Percentiles rank a stretch among this genome's conserved stretches.
phyloP scores from a whole-genome alignment of 2,888 invertebrate species.

The Rotaria macrura region DNA sequence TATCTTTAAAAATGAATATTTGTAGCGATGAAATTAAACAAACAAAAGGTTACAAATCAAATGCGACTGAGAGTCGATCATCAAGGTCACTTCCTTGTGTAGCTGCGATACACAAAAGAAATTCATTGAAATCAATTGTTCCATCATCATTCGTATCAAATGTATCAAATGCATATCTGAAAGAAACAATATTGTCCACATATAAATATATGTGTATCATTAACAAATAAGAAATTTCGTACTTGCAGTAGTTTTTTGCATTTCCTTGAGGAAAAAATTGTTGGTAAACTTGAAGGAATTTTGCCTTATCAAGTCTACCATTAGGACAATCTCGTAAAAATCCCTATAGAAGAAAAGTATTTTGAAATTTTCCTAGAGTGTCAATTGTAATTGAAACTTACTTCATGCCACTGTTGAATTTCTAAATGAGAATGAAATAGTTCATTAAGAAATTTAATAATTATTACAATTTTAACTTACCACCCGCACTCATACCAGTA shows the following conservation, averaged over 20 bases:
- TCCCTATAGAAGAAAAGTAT: neutral
- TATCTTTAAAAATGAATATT: too few species aligned
- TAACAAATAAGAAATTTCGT: neutral
- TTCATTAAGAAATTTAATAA: neutral
- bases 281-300: neutral
- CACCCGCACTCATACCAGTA: neutral
- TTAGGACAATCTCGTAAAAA: neutral
- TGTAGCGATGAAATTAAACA: too few species aligned
- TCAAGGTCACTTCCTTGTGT: neutral
- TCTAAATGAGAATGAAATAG: neutral
- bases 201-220: too few species aligned
- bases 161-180: neutral
- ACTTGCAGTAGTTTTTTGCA: neutral
- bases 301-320: neutral
- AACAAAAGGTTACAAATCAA: neutral
- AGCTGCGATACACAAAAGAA: neutral
- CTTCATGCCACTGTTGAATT: neutral
- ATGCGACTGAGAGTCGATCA: neutral
- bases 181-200: neutral
- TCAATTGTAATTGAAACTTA: neutral
- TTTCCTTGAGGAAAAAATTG: neutral
- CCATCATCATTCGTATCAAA: neutral
- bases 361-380: neutral
- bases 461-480: neutral
- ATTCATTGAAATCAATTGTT: neutral